Conservation (phyloP, 1,140 invertebrate species). For the Agrilus planipennis region DNA sequence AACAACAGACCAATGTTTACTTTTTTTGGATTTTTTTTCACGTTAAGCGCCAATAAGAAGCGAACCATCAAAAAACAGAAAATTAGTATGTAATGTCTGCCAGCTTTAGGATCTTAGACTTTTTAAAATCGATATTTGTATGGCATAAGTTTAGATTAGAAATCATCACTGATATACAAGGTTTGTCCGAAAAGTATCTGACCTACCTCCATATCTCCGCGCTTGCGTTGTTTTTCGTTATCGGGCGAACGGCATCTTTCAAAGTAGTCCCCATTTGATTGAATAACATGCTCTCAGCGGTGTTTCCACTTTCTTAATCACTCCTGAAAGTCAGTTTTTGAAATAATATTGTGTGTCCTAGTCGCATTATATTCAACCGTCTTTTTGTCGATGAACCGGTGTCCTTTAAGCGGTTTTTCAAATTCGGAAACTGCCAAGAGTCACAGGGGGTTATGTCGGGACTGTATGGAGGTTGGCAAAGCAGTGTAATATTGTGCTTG, state of each 20-base stretch:
- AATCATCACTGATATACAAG: too few relatives aligned
- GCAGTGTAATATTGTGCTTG: constrained; percentile 1
- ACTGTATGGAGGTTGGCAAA: constrained; percentile 23
- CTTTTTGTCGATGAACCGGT: constrained; percentile 5
- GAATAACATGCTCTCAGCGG: constrained; percentile 7
- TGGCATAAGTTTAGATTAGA: too few relatives aligned
- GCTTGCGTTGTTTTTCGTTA: neutral
- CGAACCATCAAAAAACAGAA: too few relatives aligned
- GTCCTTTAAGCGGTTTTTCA: constrained; percentile 22
- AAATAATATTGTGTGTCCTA: constrained; percentile 9
- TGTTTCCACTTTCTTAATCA: too few relatives aligned
- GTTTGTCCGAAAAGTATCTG: constrained; percentile 3
- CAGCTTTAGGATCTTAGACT: too few relatives aligned
- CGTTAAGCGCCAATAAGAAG: too few relatives aligned
- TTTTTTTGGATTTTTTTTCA: too few relatives aligned
- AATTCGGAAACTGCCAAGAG: constrained; percentile 20
- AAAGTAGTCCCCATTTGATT: constrained; percentile 4
- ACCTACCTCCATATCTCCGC: constrained; percentile 1
- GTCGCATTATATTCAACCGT: constrained; percentile 16
- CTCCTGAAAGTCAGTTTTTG: constrained; percentile 17
- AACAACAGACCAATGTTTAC: too few relatives aligned
- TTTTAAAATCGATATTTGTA: too few relatives aligned
- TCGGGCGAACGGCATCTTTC: neutral
- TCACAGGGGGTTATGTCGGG: constrained; percentile 20
- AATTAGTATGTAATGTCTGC: too few relatives aligned